These are phyloP conservation scores for Vulpes lagopus DNA, from an alignment of 2,113 vertebrate genomes.

Conservation along the genomic window DNA sequence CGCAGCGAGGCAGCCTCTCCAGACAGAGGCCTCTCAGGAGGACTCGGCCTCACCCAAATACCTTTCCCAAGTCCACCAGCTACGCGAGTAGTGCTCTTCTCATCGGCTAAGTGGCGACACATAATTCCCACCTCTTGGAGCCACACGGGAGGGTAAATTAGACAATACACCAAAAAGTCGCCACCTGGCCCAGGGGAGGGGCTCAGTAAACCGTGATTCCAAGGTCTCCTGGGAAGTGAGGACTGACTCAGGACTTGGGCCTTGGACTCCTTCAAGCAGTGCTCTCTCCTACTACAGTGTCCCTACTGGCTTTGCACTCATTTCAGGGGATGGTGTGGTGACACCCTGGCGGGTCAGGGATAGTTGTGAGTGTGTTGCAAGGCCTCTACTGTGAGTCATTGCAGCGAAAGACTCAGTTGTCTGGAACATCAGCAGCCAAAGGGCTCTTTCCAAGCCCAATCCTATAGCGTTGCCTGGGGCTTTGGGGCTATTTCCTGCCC, in stretches of 20 bases:
- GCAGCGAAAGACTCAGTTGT: not conserved
- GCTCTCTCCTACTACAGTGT: not conserved
- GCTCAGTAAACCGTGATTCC: not conserved
- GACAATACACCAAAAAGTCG: not conserved
- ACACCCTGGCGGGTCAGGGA: not conserved
- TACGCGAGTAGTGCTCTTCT: not conserved
- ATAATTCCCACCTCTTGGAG: no score
- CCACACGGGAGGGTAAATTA: not conserved
- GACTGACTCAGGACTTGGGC: not conserved
- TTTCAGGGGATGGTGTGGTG: not conserved
- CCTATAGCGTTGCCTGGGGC: not conserved
- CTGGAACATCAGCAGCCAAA: not conserved
- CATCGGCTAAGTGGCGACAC: not conserved
- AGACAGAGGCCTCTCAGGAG: not conserved
- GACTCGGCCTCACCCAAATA: not conserved
- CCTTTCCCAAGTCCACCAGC: not conserved
- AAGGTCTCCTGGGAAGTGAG: not conserved
- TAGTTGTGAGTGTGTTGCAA: not conserved
- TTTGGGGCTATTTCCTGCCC: not conserved
- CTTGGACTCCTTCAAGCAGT: not conserved
- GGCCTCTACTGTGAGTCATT: not conserved
- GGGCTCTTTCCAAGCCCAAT: not conserved
- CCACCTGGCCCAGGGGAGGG: not conserved
- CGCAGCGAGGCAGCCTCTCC: not conserved
- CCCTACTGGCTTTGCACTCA: not conserved